phyloP scores from a whole-genome alignment of 53 echinoderm and acorn worm genomes.

The Pentamera pediparva region DNA sequence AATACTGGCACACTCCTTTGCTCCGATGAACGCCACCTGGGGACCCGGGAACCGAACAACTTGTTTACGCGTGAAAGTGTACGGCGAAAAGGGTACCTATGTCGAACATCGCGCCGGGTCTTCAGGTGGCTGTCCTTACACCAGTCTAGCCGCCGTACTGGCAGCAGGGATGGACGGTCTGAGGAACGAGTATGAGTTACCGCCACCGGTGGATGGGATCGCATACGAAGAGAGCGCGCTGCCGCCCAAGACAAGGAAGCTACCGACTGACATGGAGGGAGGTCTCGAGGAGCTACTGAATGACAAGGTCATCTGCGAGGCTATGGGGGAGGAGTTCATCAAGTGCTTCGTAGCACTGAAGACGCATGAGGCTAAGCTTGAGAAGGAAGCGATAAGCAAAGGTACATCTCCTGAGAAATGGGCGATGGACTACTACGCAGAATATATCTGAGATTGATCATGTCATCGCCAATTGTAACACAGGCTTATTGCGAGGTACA shows the following conservation, averaged over 20 bases:
- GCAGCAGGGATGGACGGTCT: conserved; percentile 61
- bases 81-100: conserved; percentile 51
- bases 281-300: conserved; percentile 28
- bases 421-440: conserved; percentile 7
- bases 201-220: conserved; percentile 17
- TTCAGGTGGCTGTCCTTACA: conserved; percentile 54
- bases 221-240: conserved; percentile 29
- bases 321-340: conserved; percentile 23
- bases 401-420: conserved; percentile 1
- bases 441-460: background rate
- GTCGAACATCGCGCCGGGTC: conserved; percentile 57
- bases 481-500: too few species aligned
- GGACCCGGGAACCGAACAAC: conserved; percentile 55
- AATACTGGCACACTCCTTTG: conserved; percentile 28
- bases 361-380: background rate
- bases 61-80: conserved; percentile 43
- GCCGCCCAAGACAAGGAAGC: conserved; percentile 12
- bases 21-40: conserved; percentile 62
- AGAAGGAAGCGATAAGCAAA: background rate
- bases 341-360: conserved; percentile 16
- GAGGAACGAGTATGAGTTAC: conserved; percentile 35
- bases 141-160: conserved; percentile 50
- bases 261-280: conserved; percentile 43
- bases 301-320: conserved; percentile 34
- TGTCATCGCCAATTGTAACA: too few species aligned